Percentiles rank a stretch among this genome's conserved stretches.
Conservation (phyloP, 2,113 vertebrate species). For the Pitta sordida region DNA sequence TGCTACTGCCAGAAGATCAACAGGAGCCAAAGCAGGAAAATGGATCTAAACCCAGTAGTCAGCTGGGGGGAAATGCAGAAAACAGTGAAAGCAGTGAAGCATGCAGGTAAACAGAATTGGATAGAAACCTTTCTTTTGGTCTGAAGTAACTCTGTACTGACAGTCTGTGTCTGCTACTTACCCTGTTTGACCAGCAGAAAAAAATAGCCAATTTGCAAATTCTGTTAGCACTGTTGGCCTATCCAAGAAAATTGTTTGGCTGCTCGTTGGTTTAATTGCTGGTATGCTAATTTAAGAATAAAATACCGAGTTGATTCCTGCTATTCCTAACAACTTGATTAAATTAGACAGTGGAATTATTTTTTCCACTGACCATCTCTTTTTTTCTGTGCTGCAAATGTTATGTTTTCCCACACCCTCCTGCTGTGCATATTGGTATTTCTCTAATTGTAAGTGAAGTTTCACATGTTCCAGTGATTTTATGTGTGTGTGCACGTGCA, state of each 20-base stretch:
- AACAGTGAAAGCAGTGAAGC: slow-evolving; percentile 88
- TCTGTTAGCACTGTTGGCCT: neutral
- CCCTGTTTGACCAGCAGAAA: neutral
- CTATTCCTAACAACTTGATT: neutral
- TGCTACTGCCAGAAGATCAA: slow-evolving; percentile 88
- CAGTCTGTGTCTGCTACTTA: neutral
- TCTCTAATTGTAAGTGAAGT: slow-evolving; percentile 40
- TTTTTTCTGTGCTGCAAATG: neutral
- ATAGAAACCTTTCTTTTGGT: neutral
- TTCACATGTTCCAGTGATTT: slow-evolving; percentile 1
- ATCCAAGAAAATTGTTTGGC: neutral
- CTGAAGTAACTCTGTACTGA: neutral
- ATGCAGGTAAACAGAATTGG: slow-evolving; percentile 81
- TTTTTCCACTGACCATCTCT: neutral
- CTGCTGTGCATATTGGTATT: neutral
- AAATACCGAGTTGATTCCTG: neutral
- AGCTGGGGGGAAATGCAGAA: slow-evolving; percentile 83
- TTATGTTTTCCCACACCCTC: slow-evolving; percentile 20
- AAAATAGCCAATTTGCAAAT: neutral
- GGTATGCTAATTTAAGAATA: neutral
- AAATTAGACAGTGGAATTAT: neutral
- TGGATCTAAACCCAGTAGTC: slow-evolving; percentile 83
- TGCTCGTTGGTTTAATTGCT: neutral
- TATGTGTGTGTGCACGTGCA: neutral
- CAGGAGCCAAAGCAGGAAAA: slow-evolving; percentile 88